Evolutionary conservation across 2,113 vertebrate species (phyloP), one percentile per base, ranked within the genome.

Genomic region (Mungos mungo): DNA sequence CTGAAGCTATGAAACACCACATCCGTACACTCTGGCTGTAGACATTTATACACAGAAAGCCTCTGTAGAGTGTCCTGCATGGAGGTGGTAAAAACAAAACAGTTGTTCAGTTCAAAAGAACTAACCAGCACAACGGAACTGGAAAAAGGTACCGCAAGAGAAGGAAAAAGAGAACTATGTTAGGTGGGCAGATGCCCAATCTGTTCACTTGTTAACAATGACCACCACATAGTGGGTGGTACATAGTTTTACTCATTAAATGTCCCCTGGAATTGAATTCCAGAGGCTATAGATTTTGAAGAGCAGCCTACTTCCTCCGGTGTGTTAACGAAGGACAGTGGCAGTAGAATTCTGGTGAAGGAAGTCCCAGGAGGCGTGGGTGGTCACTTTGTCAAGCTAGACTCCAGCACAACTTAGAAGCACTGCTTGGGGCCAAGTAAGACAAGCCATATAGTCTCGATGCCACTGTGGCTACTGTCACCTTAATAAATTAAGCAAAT

Each of bases 71-170:
- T 79, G 81, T 92, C 38, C 65, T 76, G 47, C 47, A 19, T n/a
- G 13, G 35, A 91, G 52, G 54, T 27, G 90, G 90, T 69, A 57
- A 88, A 96, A 88, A 79, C 14, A 50, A 95, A 89, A 57, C 45
- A 72, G 21, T 7, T n/a, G 0, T 79, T 80, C 16, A 45, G 33
- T 72, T 80, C 54, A 47, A 68, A 90, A 94, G 35, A 97, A 93
- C 25, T 83, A 95, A 84, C 29, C 13, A 83, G 21, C 38, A 13
- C 33, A 57, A 41, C 33, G 4, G 52, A 41, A 72, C 2, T 76
- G 21, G 54, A 33, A 47, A 88, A 85, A 86, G 35, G 23, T 72
- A 45, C 31, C 4, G 63, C 0, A n/a, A 33, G 52, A 81, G 69
- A 84, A 31, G 45, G 50, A 45, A 66, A 84, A 80, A 41, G n/a